These are phyloP conservation scores for Bubalus kerabau DNA, from an alignment of 2,113 vertebrate species.

Conservation along the genomic window DNA sequence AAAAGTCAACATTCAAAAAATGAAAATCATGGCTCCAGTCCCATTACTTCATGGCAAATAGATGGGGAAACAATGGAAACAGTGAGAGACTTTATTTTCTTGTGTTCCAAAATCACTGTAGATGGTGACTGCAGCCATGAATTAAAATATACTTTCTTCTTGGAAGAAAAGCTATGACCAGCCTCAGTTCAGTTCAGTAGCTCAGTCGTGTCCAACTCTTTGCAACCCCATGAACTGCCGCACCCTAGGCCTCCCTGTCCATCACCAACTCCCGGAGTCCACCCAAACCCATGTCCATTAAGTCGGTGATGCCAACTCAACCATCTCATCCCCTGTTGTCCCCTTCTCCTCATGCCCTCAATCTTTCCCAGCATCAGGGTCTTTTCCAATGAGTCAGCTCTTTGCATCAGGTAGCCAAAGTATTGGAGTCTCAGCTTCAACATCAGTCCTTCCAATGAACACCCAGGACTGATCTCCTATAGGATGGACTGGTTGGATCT, in stretches of 20 bases:
- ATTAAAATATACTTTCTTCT: not conserved
- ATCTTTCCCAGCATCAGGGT: not conserved
- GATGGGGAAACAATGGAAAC: not conserved
- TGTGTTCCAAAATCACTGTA: not conserved
- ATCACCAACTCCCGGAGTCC: not conserved
- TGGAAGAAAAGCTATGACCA: not conserved
- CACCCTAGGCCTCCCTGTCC: not conserved
- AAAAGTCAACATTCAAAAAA: not conserved
- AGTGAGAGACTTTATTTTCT: not conserved
- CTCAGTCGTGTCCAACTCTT: not conserved
- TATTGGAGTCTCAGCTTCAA: not conserved
- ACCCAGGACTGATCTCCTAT: not conserved
- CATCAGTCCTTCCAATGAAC: not conserved
- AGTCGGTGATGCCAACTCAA: not conserved
- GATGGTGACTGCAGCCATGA: not conserved
- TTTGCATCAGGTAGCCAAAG: not conserved
- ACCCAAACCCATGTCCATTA: not conserved
- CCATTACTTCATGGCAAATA: not conserved
- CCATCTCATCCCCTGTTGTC: not conserved
- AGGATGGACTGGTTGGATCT: not conserved
- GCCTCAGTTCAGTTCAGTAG: rapidly evolving
- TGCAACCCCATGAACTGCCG: not conserved
- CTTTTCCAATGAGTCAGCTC: not conserved
- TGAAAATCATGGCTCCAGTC: not conserved
- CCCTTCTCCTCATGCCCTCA: not conserved